Conservation (phyloP, 2,797 vertebrate genomes). For the Pteropus rufus region DNA sequence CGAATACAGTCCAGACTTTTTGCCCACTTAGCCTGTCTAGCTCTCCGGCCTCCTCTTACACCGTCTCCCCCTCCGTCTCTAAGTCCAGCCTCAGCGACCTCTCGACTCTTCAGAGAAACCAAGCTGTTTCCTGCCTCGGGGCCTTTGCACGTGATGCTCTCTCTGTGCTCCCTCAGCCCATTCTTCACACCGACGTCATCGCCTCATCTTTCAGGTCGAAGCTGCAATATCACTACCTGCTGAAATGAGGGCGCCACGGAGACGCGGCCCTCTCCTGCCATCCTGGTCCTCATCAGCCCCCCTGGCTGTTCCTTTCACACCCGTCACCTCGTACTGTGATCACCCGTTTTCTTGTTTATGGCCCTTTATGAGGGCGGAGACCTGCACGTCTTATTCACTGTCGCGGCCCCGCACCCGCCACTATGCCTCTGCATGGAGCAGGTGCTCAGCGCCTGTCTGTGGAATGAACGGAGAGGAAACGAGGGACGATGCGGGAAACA, state of each 20-base stretch:
- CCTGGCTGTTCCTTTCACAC: neutral
- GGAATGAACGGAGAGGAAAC: neutral
- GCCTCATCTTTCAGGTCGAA: neutral
- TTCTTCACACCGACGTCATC: neutral
- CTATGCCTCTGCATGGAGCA: fast-evolving
- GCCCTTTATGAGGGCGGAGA: neutral
- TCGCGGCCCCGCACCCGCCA: fast-evolving
- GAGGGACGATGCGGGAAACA: neutral
- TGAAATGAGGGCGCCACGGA: neutral
- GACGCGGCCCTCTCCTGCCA: neutral
- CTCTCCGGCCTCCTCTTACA: neutral
- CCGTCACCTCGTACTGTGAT: fast-evolving
- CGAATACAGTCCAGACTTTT: no score
- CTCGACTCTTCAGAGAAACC: neutral
- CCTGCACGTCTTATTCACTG: fast-evolving
- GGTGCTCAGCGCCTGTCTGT: neutral
- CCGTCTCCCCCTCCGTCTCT: no score
- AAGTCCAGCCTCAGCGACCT: neutral
- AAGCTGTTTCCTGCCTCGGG: neutral
- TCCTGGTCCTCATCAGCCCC: neutral
- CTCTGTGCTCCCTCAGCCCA: fast-evolving
- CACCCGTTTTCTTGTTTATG: fast-evolving
- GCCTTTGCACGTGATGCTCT: neutral
- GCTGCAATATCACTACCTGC: neutral
- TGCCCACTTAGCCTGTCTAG: fast-evolving